Conservation (phyloP, 2,888 invertebrate genomes). For the Lampropteryx suffumata region DNA sequence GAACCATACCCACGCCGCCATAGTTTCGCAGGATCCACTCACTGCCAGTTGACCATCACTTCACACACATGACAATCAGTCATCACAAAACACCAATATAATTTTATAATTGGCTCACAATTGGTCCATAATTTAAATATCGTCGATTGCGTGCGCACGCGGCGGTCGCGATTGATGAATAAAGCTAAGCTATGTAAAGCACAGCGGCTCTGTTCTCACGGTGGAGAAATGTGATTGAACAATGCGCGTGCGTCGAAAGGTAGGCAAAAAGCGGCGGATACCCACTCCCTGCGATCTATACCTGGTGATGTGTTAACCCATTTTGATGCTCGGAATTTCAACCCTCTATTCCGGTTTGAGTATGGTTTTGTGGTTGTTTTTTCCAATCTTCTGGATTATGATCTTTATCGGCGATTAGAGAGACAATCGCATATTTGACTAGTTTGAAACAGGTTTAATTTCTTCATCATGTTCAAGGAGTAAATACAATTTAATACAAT, state of each 20-base stretch:
- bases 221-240: constrained; percentile 76
- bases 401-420: too few species aligned
- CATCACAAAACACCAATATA: constrained; percentile 43
- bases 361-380: background rate
- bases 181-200: constrained; percentile 58
- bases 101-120: constrained; percentile 2
- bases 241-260: constrained; percentile 81
- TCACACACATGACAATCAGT: constrained; percentile 53
- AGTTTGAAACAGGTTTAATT: too few species aligned
- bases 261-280: constrained; percentile 76
- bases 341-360: constrained; percentile 33
- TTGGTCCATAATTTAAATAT: constrained; percentile 31
- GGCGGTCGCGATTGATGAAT: constrained; percentile 55
- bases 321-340: constrained; percentile 56
- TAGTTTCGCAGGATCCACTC: constrained; percentile 53
- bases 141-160: constrained; percentile 57
- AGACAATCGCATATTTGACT: too few species aligned
- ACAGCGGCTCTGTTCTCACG: constrained; percentile 76
- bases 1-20: constrained; percentile 58
- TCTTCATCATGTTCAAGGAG: too few species aligned
- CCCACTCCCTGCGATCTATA: constrained; percentile 46
- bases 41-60: constrained; percentile 73
- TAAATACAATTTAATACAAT: too few species aligned
- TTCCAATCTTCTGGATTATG: background rate
- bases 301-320: constrained; percentile 72